A percentile compares a stretch with the other conserved stretches of the same genome.
These are phyloP conservation scores for Allenopithecus nigroviridis DNA, from an alignment of 2,797 vertebrate species.

Conservation along the genomic window DNA sequence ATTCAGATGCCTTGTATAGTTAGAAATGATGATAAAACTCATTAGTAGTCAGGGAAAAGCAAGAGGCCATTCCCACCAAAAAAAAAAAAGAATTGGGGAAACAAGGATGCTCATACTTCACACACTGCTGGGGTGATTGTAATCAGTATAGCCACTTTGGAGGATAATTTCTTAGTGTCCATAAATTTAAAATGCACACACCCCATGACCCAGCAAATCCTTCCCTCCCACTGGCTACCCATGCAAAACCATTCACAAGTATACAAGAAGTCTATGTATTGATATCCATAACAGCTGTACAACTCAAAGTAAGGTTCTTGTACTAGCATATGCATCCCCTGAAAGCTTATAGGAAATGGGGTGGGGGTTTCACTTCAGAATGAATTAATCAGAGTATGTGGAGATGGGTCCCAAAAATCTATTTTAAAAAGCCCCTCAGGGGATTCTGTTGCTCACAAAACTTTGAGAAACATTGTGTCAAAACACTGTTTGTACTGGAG, in stretches of 20 bases:
- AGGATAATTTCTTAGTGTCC: not conserved
- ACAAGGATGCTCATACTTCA: not conserved
- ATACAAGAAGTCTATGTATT: not conserved
- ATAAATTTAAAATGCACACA: not conserved
- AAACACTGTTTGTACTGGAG: not conserved
- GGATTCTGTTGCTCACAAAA: not conserved
- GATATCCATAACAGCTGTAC: not conserved
- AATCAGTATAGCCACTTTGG: not conserved
- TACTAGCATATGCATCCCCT: not conserved
- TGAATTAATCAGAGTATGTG: too few relatives aligned
- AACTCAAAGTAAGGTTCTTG: not conserved
- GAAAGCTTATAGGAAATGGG: not conserved
- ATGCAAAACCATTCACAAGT: not conserved
- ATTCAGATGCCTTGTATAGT: not conserved
- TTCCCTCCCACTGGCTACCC: not conserved
- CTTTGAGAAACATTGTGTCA: not conserved
- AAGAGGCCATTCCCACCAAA: not conserved
- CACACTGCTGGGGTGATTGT: fast-evolving
- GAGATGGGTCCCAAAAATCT: not conserved
- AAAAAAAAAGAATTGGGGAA: not conserved
- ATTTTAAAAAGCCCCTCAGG: not conserved
- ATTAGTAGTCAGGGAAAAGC: not conserved
- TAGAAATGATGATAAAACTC: not conserved
- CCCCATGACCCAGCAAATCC: not conserved
- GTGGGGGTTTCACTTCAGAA: not conserved